Percentiles rank a stretch among this genome's conserved stretches.
phyloP scores from a whole-genome alignment of 2,797 vertebrate genomes.

The Loris lydekkerianus region DNA sequence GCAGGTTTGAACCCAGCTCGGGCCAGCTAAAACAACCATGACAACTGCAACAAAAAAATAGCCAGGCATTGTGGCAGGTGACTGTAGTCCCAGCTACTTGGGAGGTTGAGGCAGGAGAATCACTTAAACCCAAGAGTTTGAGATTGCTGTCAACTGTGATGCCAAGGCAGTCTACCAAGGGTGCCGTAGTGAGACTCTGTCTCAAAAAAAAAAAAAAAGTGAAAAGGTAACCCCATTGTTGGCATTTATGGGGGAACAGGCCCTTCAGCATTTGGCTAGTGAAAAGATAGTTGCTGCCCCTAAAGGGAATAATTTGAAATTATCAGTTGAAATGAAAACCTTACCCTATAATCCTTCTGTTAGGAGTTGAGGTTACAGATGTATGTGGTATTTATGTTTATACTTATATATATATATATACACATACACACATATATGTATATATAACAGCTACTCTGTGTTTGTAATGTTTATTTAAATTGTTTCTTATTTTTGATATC shows the following conservation, averaged over 20 bases:
- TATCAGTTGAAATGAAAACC: neutral
- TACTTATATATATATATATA: too few species aligned
- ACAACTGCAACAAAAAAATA: too few species aligned
- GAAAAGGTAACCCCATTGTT: neutral
- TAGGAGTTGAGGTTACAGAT: neutral
- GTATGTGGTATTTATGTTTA: neutral
- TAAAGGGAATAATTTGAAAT: neutral
- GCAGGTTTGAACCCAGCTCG: too few species aligned
- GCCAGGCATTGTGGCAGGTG: too few species aligned
- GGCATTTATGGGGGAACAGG: neutral
- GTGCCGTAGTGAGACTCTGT: too few species aligned
- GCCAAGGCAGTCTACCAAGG: too few species aligned
- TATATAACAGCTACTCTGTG: neutral
- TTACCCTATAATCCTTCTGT: neutral
- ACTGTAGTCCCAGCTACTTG: too few species aligned
- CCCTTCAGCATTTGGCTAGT: neutral
- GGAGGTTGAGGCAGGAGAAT: too few species aligned
- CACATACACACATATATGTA: too few species aligned
- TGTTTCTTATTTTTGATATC: slow-evolving; percentile 20
- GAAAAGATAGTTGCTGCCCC: neutral
- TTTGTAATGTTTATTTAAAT: neutral
- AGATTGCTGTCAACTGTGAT: too few species aligned
- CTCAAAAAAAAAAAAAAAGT: neutral
- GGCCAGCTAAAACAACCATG: too few species aligned
- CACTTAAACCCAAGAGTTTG: too few species aligned